Percentiles rank a stretch among this genome's conserved stretches.
Evolutionary conservation across 2,797 vertebrate species (phyloP).

Genomic region (Anabas testudineus): DNA sequence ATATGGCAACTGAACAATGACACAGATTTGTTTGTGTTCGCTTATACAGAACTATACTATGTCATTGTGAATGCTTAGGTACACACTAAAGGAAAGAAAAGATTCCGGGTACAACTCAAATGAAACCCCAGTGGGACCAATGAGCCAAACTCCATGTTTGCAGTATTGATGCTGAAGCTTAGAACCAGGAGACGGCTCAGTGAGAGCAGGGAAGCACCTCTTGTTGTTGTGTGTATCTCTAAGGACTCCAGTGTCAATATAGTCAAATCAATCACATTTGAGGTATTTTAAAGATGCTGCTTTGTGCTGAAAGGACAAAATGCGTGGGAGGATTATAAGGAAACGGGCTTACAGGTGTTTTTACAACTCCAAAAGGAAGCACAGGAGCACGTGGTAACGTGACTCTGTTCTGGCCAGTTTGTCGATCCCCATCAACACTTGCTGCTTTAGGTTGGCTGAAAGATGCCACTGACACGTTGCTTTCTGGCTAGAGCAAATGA

Average conservation of each 20-base stretch:
- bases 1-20: too few relatives aligned
- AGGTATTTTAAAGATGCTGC: neutral
- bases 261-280: neutral
- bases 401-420: too few relatives aligned
- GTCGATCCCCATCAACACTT: too few relatives aligned
- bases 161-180: conserved; percentile 36
- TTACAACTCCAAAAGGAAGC: neutral
- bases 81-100: conserved; percentile 1
- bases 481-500: conserved; percentile 9
- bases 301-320: neutral
- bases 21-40: neutral
- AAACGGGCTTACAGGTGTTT: neutral
- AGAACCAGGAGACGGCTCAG: conserved; percentile 31
- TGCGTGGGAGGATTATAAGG: neutral
- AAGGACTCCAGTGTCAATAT: neutral
- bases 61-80: neutral
- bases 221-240: neutral
- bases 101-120: neutral
- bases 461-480: neutral
- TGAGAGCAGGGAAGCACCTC: conserved; percentile 31
- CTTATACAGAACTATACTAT: neutral
- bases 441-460: neutral
- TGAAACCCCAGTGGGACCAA: conserved; percentile 21
- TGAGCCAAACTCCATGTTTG: conserved; percentile 32
- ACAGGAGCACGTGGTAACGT: too few relatives aligned